Base-by-base conservation (phyloP, 2,888 invertebrate species). In the Alloscopus bannaensis region DNA sequence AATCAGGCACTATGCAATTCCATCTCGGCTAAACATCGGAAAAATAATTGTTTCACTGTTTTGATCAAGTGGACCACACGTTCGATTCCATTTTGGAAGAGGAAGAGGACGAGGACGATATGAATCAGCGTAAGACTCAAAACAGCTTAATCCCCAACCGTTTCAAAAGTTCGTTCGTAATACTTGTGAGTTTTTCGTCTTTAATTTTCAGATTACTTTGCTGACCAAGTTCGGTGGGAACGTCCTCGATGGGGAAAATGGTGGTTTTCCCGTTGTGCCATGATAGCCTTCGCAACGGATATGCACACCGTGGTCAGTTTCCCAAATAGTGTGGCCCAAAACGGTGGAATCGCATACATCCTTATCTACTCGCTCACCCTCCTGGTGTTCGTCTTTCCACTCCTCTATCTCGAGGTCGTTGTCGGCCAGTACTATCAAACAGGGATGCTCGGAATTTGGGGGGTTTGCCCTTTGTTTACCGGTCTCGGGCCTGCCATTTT, bases 361-460 rank as follows among this genome's bases (percentile, higher is more conserved):
- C 3, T 57, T 1, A 18, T 20, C 3, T 78, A 78, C 22, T 0
- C 45, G 0, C 0, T 62, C 3, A 42, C 28, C 11, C 0, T 57
- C 0, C 2, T n/a, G 11, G 20, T 40, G 13, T 45, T 50, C 28
- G 77, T 24, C 0, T 65, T 28, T 31, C 77, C 77, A 2, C 13
- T 70, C 4, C 2, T 65, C 6, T 70, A 64, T 31, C 16, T 78
- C 45, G 77, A 78, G 13, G 29, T 50, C 6, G 16, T 68, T n/a
- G 11, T 68, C 20, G 68, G 68, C n/a, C 68, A 68, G 42, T 64
- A 47, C n/a, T 65, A 57, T 16, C 69, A 78, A 55, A 64, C 69
- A 0, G 70, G 45, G 0, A 52, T 78, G 69, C 55, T 78, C 3
- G 64, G 70, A 0, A 64, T 78, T 20, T 78, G 77, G 77, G 69